These are phyloP conservation scores for Hofmannophila pseudospretella DNA, from an alignment of 2,888 invertebrate species.

Conservation along the genomic window DNA sequence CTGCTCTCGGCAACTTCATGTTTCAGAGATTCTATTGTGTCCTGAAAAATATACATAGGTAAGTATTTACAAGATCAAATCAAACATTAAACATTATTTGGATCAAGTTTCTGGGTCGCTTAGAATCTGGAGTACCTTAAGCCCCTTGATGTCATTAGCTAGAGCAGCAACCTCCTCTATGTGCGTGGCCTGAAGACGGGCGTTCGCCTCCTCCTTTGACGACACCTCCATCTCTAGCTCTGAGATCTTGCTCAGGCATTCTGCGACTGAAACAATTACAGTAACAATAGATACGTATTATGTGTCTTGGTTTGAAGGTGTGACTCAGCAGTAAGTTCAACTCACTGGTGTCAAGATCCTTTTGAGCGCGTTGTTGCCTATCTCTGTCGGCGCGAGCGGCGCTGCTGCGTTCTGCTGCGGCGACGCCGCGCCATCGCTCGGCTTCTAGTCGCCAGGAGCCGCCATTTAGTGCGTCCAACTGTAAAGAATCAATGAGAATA, in stretches of 20 bases:
- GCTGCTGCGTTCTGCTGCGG: conserved; percentile 62
- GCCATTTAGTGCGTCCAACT: conserved; percentile 72
- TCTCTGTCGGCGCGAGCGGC: conserved; percentile 68
- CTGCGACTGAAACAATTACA: conserved; percentile 63
- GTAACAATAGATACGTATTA: too few species aligned
- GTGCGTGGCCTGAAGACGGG: conserved; percentile 66
- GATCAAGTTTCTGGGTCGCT: too few species aligned
- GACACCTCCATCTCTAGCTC: conserved; percentile 77
- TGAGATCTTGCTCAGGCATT: conserved; percentile 76
- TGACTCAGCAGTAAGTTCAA: too few species aligned
- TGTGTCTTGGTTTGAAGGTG: too few species aligned
- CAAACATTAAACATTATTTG: too few species aligned
- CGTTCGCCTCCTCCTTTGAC: conserved; percentile 70
- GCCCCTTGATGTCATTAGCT: conserved; percentile 62
- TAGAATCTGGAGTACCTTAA: too few species aligned
- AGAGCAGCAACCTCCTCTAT: conserved; percentile 63
- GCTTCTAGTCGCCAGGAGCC: conserved; percentile 65
- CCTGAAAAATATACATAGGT: conserved; percentile 42
- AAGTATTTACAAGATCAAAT: not conserved
- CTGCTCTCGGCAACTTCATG: conserved; percentile 68
- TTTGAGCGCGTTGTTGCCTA: conserved; percentile 66
- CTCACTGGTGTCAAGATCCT: conserved; percentile 70
- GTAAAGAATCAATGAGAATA: conserved; percentile 19
- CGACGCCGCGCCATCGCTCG: conserved; percentile 69
- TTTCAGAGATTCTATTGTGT: conserved; percentile 66